These are phyloP conservation scores for Bradypodion ventrale DNA, from an alignment of 2,797 vertebrate species.

Conservation along the genomic window DNA sequence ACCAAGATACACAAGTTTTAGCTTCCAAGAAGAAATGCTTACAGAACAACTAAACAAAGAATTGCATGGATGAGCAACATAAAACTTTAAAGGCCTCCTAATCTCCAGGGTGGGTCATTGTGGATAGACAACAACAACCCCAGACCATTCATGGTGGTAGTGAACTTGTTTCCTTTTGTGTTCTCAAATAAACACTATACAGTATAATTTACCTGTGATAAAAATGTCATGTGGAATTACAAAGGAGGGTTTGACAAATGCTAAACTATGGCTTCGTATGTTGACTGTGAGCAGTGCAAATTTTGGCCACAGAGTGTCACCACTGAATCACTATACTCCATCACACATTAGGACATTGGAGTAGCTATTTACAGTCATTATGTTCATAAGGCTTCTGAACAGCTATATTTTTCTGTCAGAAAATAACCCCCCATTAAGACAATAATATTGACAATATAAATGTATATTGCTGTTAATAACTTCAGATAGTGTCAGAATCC, in stretches of 20 bases:
- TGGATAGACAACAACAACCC: neutral
- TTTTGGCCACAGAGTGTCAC: slow-evolving; percentile 60
- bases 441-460: neutral
- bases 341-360: slow-evolving; percentile 3
- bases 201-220: neutral
- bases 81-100: no score
- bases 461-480: neutral
- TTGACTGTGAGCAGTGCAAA: neutral
- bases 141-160: neutral
- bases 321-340: slow-evolving; percentile 46
- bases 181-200: neutral
- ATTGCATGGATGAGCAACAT: no score
- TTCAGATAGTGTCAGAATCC: neutral
- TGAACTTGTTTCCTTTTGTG: neutral
- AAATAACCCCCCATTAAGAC: neutral
- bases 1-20: neutral
- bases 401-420: neutral
- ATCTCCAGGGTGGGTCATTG: no score
- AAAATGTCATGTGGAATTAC: neutral
- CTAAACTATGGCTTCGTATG: neutral
- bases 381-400: neutral
- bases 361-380: neutral
- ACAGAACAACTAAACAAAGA: neutral
- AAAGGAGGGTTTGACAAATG: neutral
- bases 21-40: slow-evolving; percentile 5